Evolutionary conservation across 2,888 invertebrate genomes (phyloP).

Genomic region (Galeopsomyia nigrocyanea): DNA sequence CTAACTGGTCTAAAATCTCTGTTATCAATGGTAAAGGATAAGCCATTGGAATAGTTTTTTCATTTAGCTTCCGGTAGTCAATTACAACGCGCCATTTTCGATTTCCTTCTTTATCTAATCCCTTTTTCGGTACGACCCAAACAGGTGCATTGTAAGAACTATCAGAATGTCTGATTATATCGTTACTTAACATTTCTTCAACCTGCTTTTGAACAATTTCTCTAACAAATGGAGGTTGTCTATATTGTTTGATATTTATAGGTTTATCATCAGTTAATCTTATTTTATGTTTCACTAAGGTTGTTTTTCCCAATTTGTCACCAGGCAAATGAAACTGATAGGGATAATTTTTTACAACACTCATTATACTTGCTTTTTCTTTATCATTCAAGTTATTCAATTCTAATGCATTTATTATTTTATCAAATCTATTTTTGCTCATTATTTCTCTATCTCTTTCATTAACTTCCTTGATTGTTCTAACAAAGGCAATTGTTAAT

Average conservation of each 20-base stretch:
- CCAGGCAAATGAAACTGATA: too few relatives aligned
- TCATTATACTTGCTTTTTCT: fast-evolving
- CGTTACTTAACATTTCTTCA: conserved; percentile 30
- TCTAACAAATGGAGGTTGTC: conserved; percentile 23
- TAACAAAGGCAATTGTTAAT: background rate
- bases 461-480: too few relatives aligned
- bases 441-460: too few relatives aligned
- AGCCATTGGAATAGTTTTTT: conserved; percentile 42
- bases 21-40: too few relatives aligned
- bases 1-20: conserved; percentile 55
- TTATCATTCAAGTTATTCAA: background rate
- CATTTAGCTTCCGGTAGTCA: conserved; percentile 43
- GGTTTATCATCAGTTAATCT: conserved; percentile 38
- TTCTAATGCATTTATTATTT: background rate
- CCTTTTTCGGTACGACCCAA: conserved; percentile 50
- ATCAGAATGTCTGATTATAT: conserved; percentile 31
- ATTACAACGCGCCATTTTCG: conserved; percentile 36
- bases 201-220: conserved; percentile 43
- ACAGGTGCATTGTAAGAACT: conserved; percentile 45
- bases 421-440: too few relatives aligned
- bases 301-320: too few relatives aligned
- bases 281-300: conserved; percentile 15
- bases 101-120: conserved; percentile 47
- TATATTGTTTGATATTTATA: conserved; percentile 33
- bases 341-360: too few relatives aligned